phyloP scores from a whole-genome alignment of 1,140 invertebrate genomes.

The Contarinia nasturtii region DNA sequence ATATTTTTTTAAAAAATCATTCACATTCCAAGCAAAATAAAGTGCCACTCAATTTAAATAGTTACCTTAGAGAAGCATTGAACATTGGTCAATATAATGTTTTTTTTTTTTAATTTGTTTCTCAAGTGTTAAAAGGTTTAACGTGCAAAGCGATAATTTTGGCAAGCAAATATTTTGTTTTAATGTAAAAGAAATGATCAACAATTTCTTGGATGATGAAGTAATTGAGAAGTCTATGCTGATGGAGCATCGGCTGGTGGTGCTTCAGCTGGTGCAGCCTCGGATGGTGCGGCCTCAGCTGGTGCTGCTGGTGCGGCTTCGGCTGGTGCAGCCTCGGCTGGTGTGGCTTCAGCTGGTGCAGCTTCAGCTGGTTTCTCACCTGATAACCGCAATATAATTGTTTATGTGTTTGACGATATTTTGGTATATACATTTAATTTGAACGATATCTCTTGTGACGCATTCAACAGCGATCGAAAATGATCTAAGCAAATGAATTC shows the following conservation, averaged over 20 bases:
- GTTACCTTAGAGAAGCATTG: background rate
- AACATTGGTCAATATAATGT: background rate
- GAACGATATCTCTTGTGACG: too few relatives aligned
- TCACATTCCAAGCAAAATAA: too few relatives aligned
- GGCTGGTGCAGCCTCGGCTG: constrained; percentile 6
- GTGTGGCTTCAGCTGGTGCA: constrained; percentile 10
- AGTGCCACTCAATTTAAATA: too few relatives aligned
- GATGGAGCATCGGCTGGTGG: constrained; percentile 2
- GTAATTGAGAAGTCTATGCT: constrained; percentile 1
- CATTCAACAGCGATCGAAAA: too few relatives aligned
- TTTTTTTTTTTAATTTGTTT: too few relatives aligned
- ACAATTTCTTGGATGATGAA: background rate
- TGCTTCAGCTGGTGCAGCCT: constrained; percentile 3
- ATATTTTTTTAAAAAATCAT: too few relatives aligned
- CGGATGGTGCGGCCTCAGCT: constrained; percentile 6
- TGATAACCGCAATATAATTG: too few relatives aligned
- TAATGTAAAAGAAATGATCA: background rate
- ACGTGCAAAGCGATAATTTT: background rate
- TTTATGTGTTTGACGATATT: too few relatives aligned
- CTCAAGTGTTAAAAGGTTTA: too few relatives aligned
- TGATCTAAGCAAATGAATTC: too few relatives aligned
- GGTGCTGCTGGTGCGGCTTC: constrained; percentile 5
- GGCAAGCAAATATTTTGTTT: background rate
- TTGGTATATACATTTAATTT: background rate
- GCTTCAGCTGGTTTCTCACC: constrained; percentile 6